Evolutionary conservation across 2,797 vertebrate genomes (phyloP).

Genomic region (Falco rusticolus): DNA sequence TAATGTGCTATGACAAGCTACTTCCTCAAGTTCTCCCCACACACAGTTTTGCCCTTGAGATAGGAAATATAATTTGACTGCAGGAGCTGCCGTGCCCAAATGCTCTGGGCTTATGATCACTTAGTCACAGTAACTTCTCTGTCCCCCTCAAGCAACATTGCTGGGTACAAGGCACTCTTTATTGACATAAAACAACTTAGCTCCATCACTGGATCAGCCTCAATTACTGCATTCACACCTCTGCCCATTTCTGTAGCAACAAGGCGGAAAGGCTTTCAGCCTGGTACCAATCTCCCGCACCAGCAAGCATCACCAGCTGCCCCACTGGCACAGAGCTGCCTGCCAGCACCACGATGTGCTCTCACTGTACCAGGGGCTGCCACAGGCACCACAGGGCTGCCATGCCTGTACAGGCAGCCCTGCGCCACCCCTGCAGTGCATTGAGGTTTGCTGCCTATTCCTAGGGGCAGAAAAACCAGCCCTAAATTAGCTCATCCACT

Average conservation of each 20-base stretch:
- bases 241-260: not conserved
- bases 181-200: not conserved
- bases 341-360: fast-evolving
- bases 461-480: not conserved
- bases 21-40: not conserved
- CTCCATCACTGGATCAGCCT: not conserved
- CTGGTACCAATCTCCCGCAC: not conserved
- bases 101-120: constrained; percentile 6
- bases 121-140: not conserved
- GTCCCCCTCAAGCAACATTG: not conserved
- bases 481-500: not conserved
- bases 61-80: constrained; percentile 39
- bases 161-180: constrained; percentile 7
- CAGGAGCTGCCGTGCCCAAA: constrained; percentile 8
- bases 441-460: not conserved
- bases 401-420: fast-evolving
- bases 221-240: not conserved
- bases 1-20: constrained; percentile 6
- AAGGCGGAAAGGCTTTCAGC: not conserved
- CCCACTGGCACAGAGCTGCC: not conserved
- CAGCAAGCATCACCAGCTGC: not conserved
- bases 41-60: constrained; percentile 11
- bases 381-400: not conserved
- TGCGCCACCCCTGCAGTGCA: not conserved
- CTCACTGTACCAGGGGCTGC: not conserved